Conservation (phyloP, 2,113 vertebrate genomes). For the Sardina pilchardus region DNA sequence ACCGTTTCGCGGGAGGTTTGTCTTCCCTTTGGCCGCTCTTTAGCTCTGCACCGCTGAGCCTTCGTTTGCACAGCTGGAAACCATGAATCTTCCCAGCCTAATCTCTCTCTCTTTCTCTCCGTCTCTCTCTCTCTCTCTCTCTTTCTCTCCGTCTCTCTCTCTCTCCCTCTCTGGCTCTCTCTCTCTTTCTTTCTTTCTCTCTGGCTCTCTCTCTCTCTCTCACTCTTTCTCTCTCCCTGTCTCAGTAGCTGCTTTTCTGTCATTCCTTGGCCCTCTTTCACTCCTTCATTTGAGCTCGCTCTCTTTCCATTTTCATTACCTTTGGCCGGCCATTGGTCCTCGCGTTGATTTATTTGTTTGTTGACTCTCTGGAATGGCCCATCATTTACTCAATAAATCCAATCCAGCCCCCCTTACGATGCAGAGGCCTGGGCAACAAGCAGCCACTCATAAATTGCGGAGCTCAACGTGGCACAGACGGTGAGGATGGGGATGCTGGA, state of each 20-base stretch:
- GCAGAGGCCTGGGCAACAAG: slow-evolving; percentile 9
- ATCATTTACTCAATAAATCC: slow-evolving; percentile 50
- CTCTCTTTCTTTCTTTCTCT: neutral
- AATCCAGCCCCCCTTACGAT: neutral
- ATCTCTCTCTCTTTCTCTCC: neutral
- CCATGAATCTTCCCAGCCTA: neutral
- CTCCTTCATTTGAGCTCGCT: neutral
- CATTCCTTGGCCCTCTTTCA: neutral
- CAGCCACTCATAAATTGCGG: slow-evolving; percentile 24
- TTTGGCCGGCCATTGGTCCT: slow-evolving; percentile 19
- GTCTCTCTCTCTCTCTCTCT: neutral
- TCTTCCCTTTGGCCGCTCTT: neutral
- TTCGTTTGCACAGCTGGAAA: neutral
- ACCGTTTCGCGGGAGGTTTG: neutral
- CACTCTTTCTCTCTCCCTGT: neutral
- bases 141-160: neutral
- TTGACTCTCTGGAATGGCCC: slow-evolving; percentile 38
- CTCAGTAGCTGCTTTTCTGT: neutral
- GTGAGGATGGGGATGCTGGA: neutral
- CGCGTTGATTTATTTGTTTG: slow-evolving; percentile 51
- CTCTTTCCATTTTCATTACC: slow-evolving; percentile 13
- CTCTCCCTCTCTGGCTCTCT: neutral
- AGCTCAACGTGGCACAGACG: neutral
- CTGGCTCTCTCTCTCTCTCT: too few species aligned
- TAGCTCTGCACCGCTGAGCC: neutral